Evolutionary conservation across 2,888 invertebrate genomes (phyloP).

Genomic region (Acrobasis consociella): DNA sequence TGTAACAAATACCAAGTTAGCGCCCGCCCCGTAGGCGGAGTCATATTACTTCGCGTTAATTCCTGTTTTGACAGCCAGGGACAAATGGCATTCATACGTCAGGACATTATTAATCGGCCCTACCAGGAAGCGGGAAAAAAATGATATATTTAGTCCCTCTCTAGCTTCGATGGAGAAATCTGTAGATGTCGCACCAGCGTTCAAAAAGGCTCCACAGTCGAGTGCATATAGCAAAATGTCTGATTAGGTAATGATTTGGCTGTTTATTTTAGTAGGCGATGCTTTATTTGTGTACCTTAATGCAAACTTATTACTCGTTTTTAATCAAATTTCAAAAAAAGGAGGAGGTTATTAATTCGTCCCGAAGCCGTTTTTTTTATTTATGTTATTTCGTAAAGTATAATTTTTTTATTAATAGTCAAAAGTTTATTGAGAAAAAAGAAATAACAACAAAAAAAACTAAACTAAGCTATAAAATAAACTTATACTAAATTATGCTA

Average conservation of each 20-base stretch:
- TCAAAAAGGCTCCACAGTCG: too few species aligned
- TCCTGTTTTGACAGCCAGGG: constrained; percentile 76
- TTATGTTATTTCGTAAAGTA: too few species aligned
- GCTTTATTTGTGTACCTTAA: constrained; percentile 20
- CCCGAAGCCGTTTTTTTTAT: too few species aligned
- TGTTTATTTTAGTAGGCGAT: constrained; percentile 27
- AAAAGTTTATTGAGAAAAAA: too few species aligned
- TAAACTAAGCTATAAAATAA: too few species aligned
- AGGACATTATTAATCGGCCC: constrained; percentile 56
- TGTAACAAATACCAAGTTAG: constrained; percentile 1
- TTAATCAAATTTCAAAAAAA: too few species aligned
- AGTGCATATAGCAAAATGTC: constrained; percentile 13
- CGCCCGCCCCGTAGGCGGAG: constrained; percentile 67
- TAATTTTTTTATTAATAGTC: too few species aligned
- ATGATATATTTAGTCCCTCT: constrained; percentile 52
- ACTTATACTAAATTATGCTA: too few species aligned
- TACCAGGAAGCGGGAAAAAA: constrained; percentile 61
- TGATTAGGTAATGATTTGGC: constrained; percentile 39
- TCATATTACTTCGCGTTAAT: constrained; percentile 66
- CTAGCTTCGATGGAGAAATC: constrained; percentile 29
- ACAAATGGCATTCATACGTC: constrained; percentile 71
- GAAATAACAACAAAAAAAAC: too few species aligned
- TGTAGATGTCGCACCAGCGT: too few species aligned
- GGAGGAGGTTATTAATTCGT: too few species aligned
- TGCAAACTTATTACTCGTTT: constrained; percentile 2